Percentiles rank a stretch among this genome's conserved stretches.
These are phyloP conservation scores for Siniperca chuatsi DNA, from an alignment of 2,113 vertebrate species.

Conservation along the genomic window DNA sequence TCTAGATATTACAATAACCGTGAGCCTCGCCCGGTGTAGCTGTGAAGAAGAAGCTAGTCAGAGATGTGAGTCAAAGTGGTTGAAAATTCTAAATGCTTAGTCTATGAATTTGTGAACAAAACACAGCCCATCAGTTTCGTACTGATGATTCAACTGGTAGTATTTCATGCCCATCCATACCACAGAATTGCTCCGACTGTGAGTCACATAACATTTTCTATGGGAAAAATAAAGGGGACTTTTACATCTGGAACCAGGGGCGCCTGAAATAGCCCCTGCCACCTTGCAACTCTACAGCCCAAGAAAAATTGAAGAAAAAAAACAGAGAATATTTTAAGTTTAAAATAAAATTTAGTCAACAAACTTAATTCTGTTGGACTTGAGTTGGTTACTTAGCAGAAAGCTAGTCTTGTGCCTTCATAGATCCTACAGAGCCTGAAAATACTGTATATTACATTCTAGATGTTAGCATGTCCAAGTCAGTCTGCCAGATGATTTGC, in stretches of 20 bases:
- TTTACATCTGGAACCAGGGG: not conserved
- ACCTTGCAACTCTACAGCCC: not conserved
- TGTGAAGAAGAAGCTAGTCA: too few relatives aligned
- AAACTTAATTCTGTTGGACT: not conserved
- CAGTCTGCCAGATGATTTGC: constrained; percentile 35
- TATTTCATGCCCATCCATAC: not conserved
- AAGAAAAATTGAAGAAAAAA: too few relatives aligned
- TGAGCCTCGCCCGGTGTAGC: not conserved
- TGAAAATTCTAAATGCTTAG: not conserved
- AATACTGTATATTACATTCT: not conserved
- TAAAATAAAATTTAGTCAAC: not conserved
- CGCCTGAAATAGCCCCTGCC: not conserved
- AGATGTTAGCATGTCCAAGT: constrained; percentile 14
- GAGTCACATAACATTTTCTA: not conserved
- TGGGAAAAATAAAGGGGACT: not conserved
- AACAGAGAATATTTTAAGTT: not conserved
- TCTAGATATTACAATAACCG: not conserved
- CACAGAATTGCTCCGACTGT: not conserved
- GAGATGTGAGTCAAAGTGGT: not conserved
- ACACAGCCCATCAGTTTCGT: not conserved
- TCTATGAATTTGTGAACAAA: not conserved
- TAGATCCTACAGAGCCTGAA: not conserved
- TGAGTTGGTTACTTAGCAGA: not conserved
- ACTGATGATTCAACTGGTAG: not conserved
- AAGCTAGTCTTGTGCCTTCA: not conserved